Evolutionary conservation across 2,888 invertebrate genomes (phyloP), one percentile per base, ranked within the genome.

Genomic region (Nudaria mundana): DNA sequence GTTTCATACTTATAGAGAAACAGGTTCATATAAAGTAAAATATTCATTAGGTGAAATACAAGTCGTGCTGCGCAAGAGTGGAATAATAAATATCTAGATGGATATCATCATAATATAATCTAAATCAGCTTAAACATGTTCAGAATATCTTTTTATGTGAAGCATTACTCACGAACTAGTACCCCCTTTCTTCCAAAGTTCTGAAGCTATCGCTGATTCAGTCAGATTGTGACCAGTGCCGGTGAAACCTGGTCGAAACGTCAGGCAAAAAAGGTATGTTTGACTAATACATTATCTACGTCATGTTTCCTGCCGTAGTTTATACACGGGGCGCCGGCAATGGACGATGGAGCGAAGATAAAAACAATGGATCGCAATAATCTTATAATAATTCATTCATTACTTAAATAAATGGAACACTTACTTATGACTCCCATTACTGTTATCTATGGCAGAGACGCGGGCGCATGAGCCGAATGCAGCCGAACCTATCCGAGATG

Each of bases 21-120:
- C 57, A 59, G n/a, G n/a, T 55, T 56, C 66, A 76, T 70, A 75
- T 57, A 61, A 54, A 55, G 69, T 78, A 72, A 77, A 76, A 81
- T 81, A 82, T 81, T 78, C 77, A 72, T 72, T 75, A 71, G 66
- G 71, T 76, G 76, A 78, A 76, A 76, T 76, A 71, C 66, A 69
- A 77, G 80, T 81, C 82, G 81, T 82, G 81, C 72, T 55, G 60
- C 45, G 46, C 64, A 56, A 58, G 63, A 61, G 53, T 64, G 55
- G 80, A 76, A 80, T 81, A 77, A 73, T 69, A 80, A 81, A 76
- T 74, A 69, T 64, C 59, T 62, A 72, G 76, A 76, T 80, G 47
- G 36, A 52, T 74, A 79, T 79, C 77, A 53, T 63, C 58, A 61
- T 66, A 61, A 58, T 69, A 59, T 76, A 78, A 83, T 81, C 76